A percentile compares a stretch with the other conserved stretches of the same genome.
Conservation (phyloP, 2,888 invertebrate genomes). For the Ethmia dodecea region DNA sequence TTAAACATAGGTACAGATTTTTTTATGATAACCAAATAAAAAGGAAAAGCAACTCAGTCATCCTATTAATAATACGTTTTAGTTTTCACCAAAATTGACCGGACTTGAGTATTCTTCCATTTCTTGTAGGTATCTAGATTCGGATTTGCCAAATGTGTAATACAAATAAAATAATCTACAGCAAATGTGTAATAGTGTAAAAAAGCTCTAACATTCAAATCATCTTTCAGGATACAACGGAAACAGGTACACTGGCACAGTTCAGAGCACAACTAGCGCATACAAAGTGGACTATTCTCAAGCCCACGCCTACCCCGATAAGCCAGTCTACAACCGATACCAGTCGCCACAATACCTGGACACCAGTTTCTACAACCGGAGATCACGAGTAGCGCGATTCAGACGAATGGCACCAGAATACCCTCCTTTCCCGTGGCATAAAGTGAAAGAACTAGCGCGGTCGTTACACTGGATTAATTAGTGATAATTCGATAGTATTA, state of each 20-base stretch:
- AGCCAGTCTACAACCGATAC: slow-evolving; percentile 68
- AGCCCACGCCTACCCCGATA: slow-evolving; percentile 57
- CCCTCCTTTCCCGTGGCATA: slow-evolving; percentile 88
- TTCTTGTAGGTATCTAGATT: too few species aligned
- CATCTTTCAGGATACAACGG: slow-evolving; percentile 56
- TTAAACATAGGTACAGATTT: too few species aligned
- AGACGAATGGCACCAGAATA: slow-evolving; percentile 59
- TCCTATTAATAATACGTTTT: too few species aligned
- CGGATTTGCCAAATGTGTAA: too few species aligned
- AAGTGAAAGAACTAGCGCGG: slow-evolving; percentile 83
- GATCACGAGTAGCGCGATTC: slow-evolving; percentile 56
- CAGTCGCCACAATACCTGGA: slow-evolving; percentile 54
- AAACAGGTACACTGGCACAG: slow-evolving; percentile 49
- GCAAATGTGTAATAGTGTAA: too few species aligned
- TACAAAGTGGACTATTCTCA: slow-evolving; percentile 74
- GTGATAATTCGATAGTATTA: slow-evolving; percentile 6
- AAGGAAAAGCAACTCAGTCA: too few species aligned
- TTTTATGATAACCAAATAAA: too few species aligned
- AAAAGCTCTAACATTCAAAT: too few species aligned
- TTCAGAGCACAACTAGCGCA: slow-evolving; percentile 65
- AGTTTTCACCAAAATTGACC: too few species aligned
- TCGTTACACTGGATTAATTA: slow-evolving; percentile 81
- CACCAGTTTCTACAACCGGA: slow-evolving; percentile 61
- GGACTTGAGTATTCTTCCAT: too few species aligned
- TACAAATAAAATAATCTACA: too few species aligned